Conservation (phyloP, 1,140 invertebrate genomes). For the Magallana gigas region DNA sequence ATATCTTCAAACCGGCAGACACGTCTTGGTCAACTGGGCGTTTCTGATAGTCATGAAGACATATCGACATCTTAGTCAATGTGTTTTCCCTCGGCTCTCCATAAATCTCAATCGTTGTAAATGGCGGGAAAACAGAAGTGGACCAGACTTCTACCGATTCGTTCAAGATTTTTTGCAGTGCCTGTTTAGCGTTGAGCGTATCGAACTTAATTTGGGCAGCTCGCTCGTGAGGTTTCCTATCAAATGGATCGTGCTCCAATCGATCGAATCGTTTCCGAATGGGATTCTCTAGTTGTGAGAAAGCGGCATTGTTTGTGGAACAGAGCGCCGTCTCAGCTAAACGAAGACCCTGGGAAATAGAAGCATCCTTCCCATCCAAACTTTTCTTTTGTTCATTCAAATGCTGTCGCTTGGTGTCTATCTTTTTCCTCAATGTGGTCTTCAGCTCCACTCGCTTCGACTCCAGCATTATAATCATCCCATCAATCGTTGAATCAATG, state of each 20-base stretch:
- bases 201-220: conserved; percentile 22
- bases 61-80: not conserved
- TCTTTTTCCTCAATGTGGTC: conserved; percentile 46
- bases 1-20: conserved; percentile 34
- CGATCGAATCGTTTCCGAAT: conserved; percentile 39
- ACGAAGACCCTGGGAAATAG: conserved; percentile 53
- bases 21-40: not conserved
- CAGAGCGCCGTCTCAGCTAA: conserved; percentile 56
- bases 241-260: conserved; percentile 36
- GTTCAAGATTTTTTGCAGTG: conserved; percentile 28
- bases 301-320: conserved; percentile 49
- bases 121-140: conserved; percentile 41
- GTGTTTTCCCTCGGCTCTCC: not conserved
- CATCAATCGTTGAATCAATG: conserved; percentile 44
- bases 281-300: conserved; percentile 46
- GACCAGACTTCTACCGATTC: conserved; percentile 44
- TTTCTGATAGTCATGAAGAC: not conserved
- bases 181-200: not conserved
- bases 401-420: conserved; percentile 54
- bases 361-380: conserved; percentile 51
- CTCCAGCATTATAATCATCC: conserved; percentile 52
- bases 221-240: conserved; percentile 43
- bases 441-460: conserved; percentile 57
- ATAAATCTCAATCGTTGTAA: conserved; percentile 24
- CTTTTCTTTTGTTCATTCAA: conserved; percentile 55